Percentiles rank a stretch among this genome's conserved stretches.
Evolutionary conservation across 2,888 invertebrate genomes (phyloP).

Genomic region (Entomobrya proxima): DNA sequence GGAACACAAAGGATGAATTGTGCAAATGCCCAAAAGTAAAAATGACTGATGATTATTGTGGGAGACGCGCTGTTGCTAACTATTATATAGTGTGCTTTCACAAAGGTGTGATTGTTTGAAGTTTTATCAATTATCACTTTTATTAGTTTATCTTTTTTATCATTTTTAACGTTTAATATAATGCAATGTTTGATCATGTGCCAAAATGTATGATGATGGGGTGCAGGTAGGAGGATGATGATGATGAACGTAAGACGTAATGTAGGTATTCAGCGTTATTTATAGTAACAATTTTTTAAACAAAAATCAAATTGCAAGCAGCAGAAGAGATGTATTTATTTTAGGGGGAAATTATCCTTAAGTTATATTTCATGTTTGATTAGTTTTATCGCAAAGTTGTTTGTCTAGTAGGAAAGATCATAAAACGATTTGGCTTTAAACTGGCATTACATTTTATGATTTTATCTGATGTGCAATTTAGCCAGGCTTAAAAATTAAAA

Average conservation of each 20-base stretch:
- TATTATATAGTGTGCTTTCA: background rate
- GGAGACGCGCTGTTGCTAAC: no score
- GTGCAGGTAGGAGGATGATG: background rate
- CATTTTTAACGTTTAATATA: background rate
- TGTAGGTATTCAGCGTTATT: background rate
- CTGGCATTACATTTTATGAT: no score
- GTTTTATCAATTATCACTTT: slow-evolving; percentile 46
- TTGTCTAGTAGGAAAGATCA: background rate
- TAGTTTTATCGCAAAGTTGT: background rate
- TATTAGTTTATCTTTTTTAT: slow-evolving; percentile 45
- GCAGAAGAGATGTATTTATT: background rate
- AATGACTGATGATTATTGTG: background rate
- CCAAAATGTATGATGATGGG: background rate
- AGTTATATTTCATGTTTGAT: background rate
- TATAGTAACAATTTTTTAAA: background rate
- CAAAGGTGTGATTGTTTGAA: background rate
- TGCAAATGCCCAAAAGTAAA: no score
- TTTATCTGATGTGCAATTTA: no score
- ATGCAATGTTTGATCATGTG: background rate
- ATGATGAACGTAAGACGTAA: background rate
- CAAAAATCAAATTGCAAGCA: background rate
- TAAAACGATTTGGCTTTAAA: background rate
- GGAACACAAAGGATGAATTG: background rate
- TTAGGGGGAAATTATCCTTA: background rate
- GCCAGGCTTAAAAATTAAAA: no score